Base-by-base conservation (phyloP, 2,797 vertebrate genomes). In the Fistularia commersonii region DNA sequence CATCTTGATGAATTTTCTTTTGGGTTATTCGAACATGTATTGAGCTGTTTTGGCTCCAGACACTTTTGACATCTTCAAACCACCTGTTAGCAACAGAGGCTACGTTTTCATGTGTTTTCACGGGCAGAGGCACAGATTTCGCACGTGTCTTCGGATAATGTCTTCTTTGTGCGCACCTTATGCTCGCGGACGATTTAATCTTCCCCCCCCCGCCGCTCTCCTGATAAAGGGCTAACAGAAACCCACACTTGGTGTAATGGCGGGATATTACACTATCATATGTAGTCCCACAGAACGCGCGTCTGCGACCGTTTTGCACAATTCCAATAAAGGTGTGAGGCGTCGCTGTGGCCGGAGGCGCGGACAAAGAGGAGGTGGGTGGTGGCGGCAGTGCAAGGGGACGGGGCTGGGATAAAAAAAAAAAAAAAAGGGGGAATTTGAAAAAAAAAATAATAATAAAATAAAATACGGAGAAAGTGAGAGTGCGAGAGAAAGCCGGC, bases 401-500 rank as follows among this genome's bases (percentile, higher is more conserved):
- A n/a, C n/a, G n/a, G n/a, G n/a, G n/a, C n/a, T n/a, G n/a, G n/a
- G n/a, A n/a, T n/a, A n/a, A n/a, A n/a, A n/a, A n/a, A n/a, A n/a
- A n/a, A n/a, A n/a, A 40, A 10, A 10, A 40, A 40, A 40, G 5
- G 9, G 38, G 8, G 12, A 40, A 40, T n/a, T n/a, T 40, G 12
- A 10, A 40, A 40, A 40, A 40, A n/a, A n/a, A n/a, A n/a, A n/a
- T n/a, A n/a, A n/a, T n/a, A n/a, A 40, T 3, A 5, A 40, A 40
- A 40, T n/a, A n/a, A 40, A n/a, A 9, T 10, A 40, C 38, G 10
- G 38, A 40, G 12, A 40, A 5, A 40, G 38, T 40, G 45, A 46
- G 59, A 36, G 74, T 48, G 64, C 64, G 71, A 83, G 76, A n/a
- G n/a, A n/a, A 79, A 77, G 79, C 77, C 80, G 70, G 66, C 55